These are phyloP conservation scores for Strongylocentrotus purpuratus DNA, from an alignment of 35 echinoderm and acorn worm species.

Conservation along the genomic window DNA sequence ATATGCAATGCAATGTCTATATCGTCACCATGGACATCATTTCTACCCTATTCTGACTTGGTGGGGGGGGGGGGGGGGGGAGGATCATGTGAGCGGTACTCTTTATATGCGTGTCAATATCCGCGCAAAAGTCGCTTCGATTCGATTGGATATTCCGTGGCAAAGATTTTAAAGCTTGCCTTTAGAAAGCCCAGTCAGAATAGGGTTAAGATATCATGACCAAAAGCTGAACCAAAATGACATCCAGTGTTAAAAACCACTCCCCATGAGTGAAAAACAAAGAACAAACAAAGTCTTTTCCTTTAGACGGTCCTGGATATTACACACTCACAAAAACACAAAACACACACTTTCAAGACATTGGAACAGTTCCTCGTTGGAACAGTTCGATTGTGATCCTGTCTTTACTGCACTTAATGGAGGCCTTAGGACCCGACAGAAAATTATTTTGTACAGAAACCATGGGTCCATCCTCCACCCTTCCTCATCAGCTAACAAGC, in stretches of 20 bases:
- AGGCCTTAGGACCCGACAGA: background rate
- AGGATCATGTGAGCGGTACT: too few species aligned
- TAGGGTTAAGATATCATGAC: background rate
- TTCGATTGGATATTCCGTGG: too few species aligned
- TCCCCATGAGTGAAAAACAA: background rate
- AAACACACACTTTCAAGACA: background rate
- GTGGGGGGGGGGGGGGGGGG: too few species aligned
- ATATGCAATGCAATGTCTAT: too few species aligned
- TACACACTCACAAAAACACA: background rate
- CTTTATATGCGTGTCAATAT: too few species aligned
- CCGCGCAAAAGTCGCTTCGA: too few species aligned
- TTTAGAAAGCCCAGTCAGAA: background rate
- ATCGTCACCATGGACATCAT: too few species aligned
- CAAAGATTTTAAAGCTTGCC: background rate
- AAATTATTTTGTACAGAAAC: slow-evolving; percentile 12
- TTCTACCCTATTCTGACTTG: too few species aligned
- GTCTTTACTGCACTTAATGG: background rate
- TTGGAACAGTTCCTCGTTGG: background rate
- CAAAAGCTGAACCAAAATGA: background rate
- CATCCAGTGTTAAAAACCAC: background rate
- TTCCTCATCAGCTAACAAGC: background rate
- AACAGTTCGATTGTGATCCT: background rate
- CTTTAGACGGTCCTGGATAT: background rate
- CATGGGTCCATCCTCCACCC: background rate
- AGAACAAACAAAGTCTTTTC: background rate